phyloP scores from a whole-genome alignment of 2,888 invertebrate genomes.

The Tetranychus truncatus region DNA sequence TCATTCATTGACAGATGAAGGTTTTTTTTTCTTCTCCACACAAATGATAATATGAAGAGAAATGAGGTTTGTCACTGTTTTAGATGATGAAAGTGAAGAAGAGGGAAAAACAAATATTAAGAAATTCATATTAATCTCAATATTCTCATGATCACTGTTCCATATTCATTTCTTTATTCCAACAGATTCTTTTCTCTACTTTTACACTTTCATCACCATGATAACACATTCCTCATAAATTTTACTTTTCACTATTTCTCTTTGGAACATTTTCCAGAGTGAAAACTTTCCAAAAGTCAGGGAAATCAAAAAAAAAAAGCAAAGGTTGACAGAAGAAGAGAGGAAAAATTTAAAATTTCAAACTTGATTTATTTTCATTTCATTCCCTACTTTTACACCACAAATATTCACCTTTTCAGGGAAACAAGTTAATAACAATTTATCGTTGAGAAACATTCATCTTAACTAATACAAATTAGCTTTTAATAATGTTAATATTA shows the following conservation, averaged over 20 bases:
- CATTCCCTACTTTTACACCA: background rate
- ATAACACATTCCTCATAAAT: conserved; percentile 1
- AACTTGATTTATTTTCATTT: background rate
- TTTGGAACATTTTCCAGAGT: background rate
- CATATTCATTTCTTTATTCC: background rate
- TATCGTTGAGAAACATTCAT: background rate
- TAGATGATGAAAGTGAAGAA: background rate
- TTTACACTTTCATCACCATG: background rate
- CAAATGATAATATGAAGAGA: background rate
- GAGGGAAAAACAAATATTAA: background rate
- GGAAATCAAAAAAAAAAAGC: too few relatives aligned
- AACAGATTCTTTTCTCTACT: background rate
- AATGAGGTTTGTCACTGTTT: background rate
- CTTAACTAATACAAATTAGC: background rate
- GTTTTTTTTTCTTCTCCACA: background rate
- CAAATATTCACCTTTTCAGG: background rate
- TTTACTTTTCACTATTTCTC: background rate
- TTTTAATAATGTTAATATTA: background rate
- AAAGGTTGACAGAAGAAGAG: background rate
- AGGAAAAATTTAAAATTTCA: background rate
- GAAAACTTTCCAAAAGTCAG: background rate
- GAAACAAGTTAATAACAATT: background rate
- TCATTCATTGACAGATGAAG: background rate
- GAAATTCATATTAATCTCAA: background rate
- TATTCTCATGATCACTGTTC: background rate